These are phyloP conservation scores for Celastrina argiolus DNA, from an alignment of 2,888 invertebrate genomes.

Conservation along the genomic window DNA sequence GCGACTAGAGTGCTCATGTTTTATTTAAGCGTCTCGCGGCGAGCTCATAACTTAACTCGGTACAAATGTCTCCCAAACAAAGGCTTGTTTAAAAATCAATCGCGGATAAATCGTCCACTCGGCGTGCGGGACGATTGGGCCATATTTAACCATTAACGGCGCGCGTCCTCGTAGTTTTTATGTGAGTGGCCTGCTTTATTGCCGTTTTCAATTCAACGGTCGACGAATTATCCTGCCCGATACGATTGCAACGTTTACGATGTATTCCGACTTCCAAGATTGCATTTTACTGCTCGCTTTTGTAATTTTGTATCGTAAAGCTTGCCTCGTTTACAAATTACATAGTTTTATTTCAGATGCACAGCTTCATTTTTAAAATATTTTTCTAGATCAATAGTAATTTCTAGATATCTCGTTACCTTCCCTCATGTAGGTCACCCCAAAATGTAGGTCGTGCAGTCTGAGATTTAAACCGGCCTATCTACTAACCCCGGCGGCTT, in stretches of 20 bases:
- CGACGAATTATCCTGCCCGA: neutral
- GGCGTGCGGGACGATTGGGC: neutral
- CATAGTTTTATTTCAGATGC: neutral
- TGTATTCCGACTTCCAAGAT: no score
- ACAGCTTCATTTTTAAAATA: neutral
- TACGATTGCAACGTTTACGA: neutral
- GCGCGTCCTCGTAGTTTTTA: slow-evolving; percentile 7
- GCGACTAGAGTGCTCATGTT: neutral
- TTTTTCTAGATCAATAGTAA: neutral
- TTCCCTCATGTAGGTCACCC: neutral
- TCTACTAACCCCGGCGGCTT: neutral
- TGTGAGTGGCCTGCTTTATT: neutral
- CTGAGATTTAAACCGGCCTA: neutral
- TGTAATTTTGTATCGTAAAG: neutral
- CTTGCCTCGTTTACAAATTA: neutral
- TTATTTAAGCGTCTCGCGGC: neutral
- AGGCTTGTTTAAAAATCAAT: neutral
- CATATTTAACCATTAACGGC: slow-evolving; percentile 7
- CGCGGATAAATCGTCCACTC: neutral
- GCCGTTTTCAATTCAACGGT: neutral
- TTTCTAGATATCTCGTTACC: neutral
- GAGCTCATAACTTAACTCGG: neutral
- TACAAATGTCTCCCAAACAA: neutral
- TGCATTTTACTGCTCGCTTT: neutral
- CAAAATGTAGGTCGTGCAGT: neutral